Evolutionary conservation across 2,888 invertebrate genomes (phyloP), one percentile per base, ranked within the genome.

Genomic region (Lasioglossum villosulum): DNA sequence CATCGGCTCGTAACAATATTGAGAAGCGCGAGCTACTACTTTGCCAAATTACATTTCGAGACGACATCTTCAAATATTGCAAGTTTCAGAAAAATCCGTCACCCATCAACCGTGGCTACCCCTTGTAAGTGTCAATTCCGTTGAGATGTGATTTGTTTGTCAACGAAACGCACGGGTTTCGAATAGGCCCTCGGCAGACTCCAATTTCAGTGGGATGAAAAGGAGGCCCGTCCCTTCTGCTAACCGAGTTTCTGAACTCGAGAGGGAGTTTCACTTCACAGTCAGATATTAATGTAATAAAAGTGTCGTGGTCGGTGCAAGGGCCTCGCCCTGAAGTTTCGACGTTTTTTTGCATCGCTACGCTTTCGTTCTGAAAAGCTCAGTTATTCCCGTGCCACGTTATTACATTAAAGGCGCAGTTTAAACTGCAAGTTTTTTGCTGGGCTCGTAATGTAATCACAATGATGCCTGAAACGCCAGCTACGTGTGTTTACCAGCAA

Each of bases 91-190:
- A n/a, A n/a, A n/a, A n/a, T n/a, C n/a, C n/a, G n/a, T n/a, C n/a
- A n/a, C n/a, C n/a, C n/a, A n/a, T n/a, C n/a, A n/a, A n/a, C n/a
- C n/a, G n/a, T n/a, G n/a, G n/a, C n/a, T n/a, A n/a, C n/a, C n/a
- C n/a, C n/a, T n/a, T n/a, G n/a, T n/a, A n/a, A n/a, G 23, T 52
- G 23, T n/a, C 52, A n/a, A 52, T n/a, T 4, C 23, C 16, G 6
- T 72, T 66, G 66, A 80, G 72, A 42, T 56, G n/a, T 42, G 27
- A 59, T 70, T 45, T 66, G 63, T 68, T 70, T 30, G 70, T 82
- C 66, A 82, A 63, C 71, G 66, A 82, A 83, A 81, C 75, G 79
- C 82, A 87, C 80, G 78, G 82, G 82, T 19, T 37, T 83, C 63
- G 63, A 66, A 82, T 75, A 73, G 30, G 30, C 27, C 5, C 27